Conservation (phyloP, 2,113 vertebrate species). For the Heterocephalus glaber region DNA sequence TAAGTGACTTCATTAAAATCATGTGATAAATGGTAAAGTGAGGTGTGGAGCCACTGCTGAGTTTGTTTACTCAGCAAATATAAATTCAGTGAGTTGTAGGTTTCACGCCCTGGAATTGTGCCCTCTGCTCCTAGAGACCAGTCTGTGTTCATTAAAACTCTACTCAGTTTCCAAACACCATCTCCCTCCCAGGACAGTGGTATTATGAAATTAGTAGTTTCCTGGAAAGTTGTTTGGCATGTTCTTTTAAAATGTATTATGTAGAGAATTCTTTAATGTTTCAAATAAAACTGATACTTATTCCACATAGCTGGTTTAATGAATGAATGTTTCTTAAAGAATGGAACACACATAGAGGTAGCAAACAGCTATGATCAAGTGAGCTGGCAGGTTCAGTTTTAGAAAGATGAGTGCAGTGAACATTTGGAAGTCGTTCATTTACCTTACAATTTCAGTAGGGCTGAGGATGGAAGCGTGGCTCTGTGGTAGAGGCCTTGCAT, state of each 20-base stretch:
- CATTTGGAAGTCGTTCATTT: neutral
- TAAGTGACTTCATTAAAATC: neutral
- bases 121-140: neutral
- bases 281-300: constrained; percentile 19
- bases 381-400: neutral
- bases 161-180: neutral
- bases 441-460: neutral
- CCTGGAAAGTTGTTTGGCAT: neutral
- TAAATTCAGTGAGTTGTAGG: neutral
- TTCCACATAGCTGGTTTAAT: neutral
- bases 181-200: neutral
- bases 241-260: constrained; percentile 8
- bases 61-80: neutral
- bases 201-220: neutral
- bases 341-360: neutral
- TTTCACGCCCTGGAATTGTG: neutral
- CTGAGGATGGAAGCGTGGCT: neutral
- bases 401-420: neutral
- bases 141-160: neutral
- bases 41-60: neutral
- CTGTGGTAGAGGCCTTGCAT: neutral
- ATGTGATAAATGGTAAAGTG: neutral
- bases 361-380: neutral
- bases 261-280: neutral
- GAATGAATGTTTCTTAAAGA: constrained; percentile 6